These are phyloP conservation scores for Drosophila suboccidentalis DNA, from an alignment of 2,888 invertebrate genomes.

Conservation along the genomic window DNA sequence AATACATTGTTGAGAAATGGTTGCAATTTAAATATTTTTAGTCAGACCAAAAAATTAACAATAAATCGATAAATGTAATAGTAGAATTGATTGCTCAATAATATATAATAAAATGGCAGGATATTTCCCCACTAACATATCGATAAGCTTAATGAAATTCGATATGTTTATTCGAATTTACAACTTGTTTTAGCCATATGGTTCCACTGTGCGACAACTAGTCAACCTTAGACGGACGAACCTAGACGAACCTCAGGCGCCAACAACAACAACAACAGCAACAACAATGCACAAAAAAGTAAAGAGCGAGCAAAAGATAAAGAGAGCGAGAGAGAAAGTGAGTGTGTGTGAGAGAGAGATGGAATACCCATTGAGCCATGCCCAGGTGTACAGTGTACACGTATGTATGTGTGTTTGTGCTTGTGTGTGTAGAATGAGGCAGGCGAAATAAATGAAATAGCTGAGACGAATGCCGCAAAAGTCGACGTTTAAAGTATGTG, in stretches of 20 bases:
- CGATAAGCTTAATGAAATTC: background rate
- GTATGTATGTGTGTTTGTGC: conserved; percentile 6
- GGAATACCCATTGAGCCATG: conserved; percentile 44
- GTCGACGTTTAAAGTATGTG: conserved; percentile 59
- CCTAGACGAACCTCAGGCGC: conserved; percentile 31
- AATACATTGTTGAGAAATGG: too few species aligned
- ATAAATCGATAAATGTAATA: too few species aligned
- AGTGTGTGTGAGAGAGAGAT: conserved; percentile 25
- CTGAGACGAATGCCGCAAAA: conserved; percentile 66
- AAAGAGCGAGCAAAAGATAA: conserved; percentile 5
- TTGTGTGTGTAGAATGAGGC: conserved; percentile 25
- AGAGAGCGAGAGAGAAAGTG: background rate
- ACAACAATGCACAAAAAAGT: conserved; percentile 36
- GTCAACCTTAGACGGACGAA: conserved; percentile 52
- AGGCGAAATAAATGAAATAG: conserved; percentile 69
- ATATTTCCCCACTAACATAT: background rate
- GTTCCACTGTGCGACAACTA: conserved; percentile 33
- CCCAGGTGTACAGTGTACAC: conserved; percentile 44
- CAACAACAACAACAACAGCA: conserved; percentile 42
- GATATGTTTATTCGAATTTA: background rate
- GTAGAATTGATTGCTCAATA: background rate
- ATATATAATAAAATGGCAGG: too few species aligned
- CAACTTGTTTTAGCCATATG: background rate
- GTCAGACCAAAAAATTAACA: background rate
- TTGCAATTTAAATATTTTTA: too few species aligned